These are phyloP conservation scores for Oreohelix idahoensis DNA, from an alignment of 1,140 invertebrate genomes.

Conservation along the genomic window DNA sequence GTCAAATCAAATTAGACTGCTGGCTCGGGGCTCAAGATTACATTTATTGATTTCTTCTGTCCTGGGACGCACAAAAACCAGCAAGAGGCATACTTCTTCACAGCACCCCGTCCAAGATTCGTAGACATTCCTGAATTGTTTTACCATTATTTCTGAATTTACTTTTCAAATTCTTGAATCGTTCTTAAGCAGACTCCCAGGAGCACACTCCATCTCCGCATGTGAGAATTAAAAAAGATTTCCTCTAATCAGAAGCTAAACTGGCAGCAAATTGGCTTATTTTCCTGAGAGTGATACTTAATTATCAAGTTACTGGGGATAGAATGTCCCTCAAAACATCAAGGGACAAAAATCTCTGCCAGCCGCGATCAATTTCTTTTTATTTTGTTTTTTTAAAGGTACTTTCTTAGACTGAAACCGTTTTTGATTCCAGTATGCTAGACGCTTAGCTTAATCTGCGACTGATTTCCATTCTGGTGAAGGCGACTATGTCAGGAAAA, in stretches of 20 bases:
- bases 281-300: neutral
- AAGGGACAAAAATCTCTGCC: neutral
- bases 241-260: neutral
- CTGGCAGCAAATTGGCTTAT: neutral
- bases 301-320: neutral
- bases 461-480: neutral
- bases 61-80: neutral
- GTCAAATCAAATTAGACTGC: conserved; percentile 44
- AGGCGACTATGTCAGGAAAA: neutral
- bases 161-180: neutral
- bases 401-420: neutral
- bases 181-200: neutral
- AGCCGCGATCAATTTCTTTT: neutral
- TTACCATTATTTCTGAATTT: neutral
- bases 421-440: neutral
- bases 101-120: neutral
- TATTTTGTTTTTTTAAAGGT: neutral
- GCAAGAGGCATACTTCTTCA: neutral
- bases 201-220: neutral
- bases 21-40: conserved; percentile 36
- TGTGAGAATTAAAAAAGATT: neutral
- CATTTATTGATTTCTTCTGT: conserved; percentile 17
- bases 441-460: neutral
- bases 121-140: neutral
- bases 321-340: neutral